Percentiles rank a stretch among this genome's conserved stretches.
Conservation (phyloP, 1,140 invertebrate genomes). For the Cydia amplana region DNA sequence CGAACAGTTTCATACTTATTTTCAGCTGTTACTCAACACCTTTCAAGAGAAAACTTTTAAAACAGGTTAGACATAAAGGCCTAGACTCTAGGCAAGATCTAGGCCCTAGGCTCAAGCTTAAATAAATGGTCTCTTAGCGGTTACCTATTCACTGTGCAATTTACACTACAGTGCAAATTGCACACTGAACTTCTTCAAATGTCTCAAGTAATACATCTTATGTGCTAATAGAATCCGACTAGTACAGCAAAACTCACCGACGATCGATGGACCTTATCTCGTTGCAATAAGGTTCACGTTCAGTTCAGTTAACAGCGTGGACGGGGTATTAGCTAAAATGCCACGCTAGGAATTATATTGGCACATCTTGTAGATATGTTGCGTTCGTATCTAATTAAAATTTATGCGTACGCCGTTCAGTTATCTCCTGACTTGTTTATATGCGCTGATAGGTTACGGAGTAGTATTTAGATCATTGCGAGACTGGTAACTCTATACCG, state of each 20-base stretch:
- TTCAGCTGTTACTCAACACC: too few relatives aligned
- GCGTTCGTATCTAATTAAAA: conserved; percentile 46
- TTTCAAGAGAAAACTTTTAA: too few relatives aligned
- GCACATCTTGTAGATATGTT: conserved; percentile 36
- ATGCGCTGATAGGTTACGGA: conserved; percentile 35
- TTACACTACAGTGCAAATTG: not conserved
- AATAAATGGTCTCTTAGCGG: too few relatives aligned
- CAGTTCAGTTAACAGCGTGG: not conserved
- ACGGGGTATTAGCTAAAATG: conserved; percentile 3
- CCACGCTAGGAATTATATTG: conserved; percentile 37
- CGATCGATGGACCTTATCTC: too few relatives aligned
- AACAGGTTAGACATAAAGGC: too few relatives aligned
- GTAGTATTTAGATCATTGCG: not conserved
- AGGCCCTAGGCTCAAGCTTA: too few relatives aligned
- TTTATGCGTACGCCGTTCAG: conserved; percentile 46
- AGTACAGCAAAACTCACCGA: too few relatives aligned
- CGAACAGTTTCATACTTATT: too few relatives aligned
- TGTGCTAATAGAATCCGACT: conserved; percentile 36
- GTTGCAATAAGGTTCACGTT: too few relatives aligned
- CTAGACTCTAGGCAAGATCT: too few relatives aligned
- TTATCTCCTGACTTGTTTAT: conserved; percentile 44
- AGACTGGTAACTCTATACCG: not conserved
- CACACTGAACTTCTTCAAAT: conserved; percentile 6
- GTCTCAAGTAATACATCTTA: not conserved
- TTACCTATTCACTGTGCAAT: not conserved